phyloP scores from a whole-genome alignment of 2,113 vertebrate genomes.

The Hypocryptadius cinnamomeus region DNA sequence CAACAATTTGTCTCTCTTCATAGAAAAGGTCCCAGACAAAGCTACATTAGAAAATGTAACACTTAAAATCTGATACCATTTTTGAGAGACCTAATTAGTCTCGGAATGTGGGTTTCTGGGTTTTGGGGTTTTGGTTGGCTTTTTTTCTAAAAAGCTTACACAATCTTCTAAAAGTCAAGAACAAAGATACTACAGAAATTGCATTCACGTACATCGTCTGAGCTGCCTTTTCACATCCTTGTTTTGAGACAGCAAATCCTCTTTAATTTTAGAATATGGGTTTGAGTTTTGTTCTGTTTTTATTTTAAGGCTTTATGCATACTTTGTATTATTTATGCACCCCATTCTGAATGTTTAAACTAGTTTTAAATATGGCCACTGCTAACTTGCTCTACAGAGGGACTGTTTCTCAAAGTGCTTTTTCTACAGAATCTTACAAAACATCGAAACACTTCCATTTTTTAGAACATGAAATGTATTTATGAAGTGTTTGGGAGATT shows the following conservation, averaged over 20 bases:
- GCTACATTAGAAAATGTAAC: conserved; percentile 12
- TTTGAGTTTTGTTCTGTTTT: background rate
- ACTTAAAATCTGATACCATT: background rate
- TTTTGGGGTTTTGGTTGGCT: background rate
- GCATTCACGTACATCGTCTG: background rate
- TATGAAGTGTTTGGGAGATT: background rate
- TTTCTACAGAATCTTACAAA: background rate
- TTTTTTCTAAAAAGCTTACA: background rate
- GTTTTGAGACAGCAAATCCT: background rate
- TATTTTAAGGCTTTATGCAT: background rate
- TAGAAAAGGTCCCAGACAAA: conserved; percentile 2
- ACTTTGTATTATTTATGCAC: background rate
- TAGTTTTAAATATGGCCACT: background rate
- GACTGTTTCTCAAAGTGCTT: background rate
- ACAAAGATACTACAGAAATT: background rate
- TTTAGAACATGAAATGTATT: background rate
- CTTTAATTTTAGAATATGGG: background rate
- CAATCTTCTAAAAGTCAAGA: background rate
- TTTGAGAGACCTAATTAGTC: background rate
- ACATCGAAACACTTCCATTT: background rate
- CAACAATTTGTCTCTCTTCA: background rate
- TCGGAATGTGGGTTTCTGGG: conserved; percentile 19
- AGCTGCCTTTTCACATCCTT: background rate
- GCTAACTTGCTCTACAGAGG: background rate
- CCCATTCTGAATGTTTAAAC: background rate